Evolutionary conservation across 2,888 invertebrate genomes (phyloP), one percentile per base, ranked within the genome.

Genomic region (Hedya salicella): DNA sequence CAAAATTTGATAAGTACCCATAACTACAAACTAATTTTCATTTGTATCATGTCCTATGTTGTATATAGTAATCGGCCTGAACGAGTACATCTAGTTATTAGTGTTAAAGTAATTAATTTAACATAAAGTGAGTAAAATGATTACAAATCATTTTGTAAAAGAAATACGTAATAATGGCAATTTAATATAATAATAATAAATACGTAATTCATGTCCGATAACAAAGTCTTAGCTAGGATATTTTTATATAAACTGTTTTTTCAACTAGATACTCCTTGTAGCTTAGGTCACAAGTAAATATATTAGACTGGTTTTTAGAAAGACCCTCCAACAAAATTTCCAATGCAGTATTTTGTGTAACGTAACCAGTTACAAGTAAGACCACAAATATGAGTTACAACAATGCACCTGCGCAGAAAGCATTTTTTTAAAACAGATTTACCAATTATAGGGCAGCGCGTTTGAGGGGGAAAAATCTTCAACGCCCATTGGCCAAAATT

Each of bases 81-180:
- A 30, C 6, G 30, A 57, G 56, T 36, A 46, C 56, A 57, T 44
- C 16, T 25, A 44, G 30, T 13, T 32, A 13, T 6, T 57, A 57
- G 44, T 44, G n/a, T 57, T 54, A 8, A 17, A 42, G 21, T 48
- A 48, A 21, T 40, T 14, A 14, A 40, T 54, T 16, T 53, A 25
- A 54, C 13, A 1, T 32, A 17, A 46, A n/a, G 9, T 3, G 1
- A 25, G 21, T 50, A 44, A 50, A 59, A 64, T 64, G 64, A 64
- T 64, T 64, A 52, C 36, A 57, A 65, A 65, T 65, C 59, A 65
- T 65, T 65, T 36, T 46, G 46, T 60, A 14, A 65, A 65, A 53
- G 25, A 65, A 60, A 65, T 65, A 65, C 65, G 65, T 65, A 65
- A 59, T 36, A 39, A 52, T 65, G 57, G 60, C 65, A 65, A 60